Percentiles rank a stretch among this genome's conserved stretches.
phyloP scores from a whole-genome alignment of 2,888 invertebrate species.

The Eristalis arbustorum region DNA sequence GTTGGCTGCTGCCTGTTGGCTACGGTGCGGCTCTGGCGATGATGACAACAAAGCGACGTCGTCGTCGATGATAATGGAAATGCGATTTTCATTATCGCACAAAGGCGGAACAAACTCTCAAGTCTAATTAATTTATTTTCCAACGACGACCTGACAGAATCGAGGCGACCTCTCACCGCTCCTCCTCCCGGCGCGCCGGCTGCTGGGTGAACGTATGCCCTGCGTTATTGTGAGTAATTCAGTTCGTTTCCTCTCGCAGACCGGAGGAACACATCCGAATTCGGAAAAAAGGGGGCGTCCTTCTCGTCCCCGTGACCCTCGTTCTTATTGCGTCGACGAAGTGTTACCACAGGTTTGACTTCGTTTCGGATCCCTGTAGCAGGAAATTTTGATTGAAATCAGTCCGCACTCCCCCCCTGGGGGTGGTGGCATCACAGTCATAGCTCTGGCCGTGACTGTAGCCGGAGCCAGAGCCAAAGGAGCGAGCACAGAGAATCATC shows the following conservation, averaged over 20 bases:
- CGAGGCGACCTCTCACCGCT: neutral
- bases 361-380: neutral
- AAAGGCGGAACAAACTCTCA: constrained; percentile 63
- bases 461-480: constrained; percentile 19
- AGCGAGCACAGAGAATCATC: constrained; percentile 53
- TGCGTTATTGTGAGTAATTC: constrained; percentile 67
- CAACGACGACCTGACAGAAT: constrained; percentile 33
- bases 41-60: neutral
- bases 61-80: constrained; percentile 59
- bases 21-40: too few species aligned
- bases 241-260: constrained; percentile 46
- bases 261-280: constrained; percentile 59
- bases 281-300: constrained; percentile 57
- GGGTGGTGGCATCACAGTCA: too few species aligned
- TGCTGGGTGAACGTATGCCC: constrained; percentile 4
- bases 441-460: neutral
- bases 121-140: constrained; percentile 69
- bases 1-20: too few species aligned
- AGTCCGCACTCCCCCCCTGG: constrained; percentile 28
- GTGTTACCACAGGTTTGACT: constrained; percentile 42
- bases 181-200: constrained; percentile 2
- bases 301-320: constrained; percentile 11
- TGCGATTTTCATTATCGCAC: constrained; percentile 64
- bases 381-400: constrained; percentile 61
- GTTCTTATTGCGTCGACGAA: neutral